These are phyloP conservation scores for Achlya flavicornis DNA, from an alignment of 2,888 invertebrate genomes.

Conservation along the genomic window DNA sequence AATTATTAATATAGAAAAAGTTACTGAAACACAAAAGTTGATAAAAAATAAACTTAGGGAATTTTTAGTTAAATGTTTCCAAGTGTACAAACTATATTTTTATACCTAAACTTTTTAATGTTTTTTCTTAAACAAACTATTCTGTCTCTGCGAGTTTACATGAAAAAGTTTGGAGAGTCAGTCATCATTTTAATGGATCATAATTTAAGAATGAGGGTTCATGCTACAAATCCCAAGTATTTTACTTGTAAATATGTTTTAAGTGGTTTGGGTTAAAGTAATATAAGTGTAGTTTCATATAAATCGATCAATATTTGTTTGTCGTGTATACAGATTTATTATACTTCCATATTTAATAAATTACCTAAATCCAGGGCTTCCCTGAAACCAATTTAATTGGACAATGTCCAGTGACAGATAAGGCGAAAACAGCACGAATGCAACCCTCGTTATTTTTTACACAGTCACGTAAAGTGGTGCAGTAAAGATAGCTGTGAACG, in stretches of 20 bases:
- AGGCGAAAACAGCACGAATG: slow-evolving; percentile 29
- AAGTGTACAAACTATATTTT: slow-evolving; percentile 1
- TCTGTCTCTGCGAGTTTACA: neutral
- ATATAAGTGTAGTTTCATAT: neutral
- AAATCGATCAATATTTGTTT: neutral
- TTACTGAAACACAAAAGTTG: neutral
- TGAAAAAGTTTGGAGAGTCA: slow-evolving; percentile 2
- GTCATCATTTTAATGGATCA: neutral
- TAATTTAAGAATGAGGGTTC: neutral
- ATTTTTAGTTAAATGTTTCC: neutral
- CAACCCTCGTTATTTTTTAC: slow-evolving; percentile 38
- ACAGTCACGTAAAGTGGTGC: slow-evolving; percentile 27
- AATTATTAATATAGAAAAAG: too few relatives aligned
- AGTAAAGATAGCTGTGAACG: slow-evolving; percentile 34
- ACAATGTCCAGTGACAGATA: slow-evolving; percentile 30
- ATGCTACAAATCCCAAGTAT: too few relatives aligned
- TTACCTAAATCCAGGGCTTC: neutral
- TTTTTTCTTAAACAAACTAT: neutral
- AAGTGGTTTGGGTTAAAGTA: too few relatives aligned
- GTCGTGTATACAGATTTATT: neutral
- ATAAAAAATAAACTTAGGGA: neutral
- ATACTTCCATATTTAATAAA: neutral
- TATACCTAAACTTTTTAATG: slow-evolving; percentile 6
- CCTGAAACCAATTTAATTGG: neutral
- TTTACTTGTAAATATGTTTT: too few relatives aligned